These are phyloP conservation scores for Labeo catla DNA, from an alignment of 2,113 vertebrate genomes.

Conservation along the genomic window DNA sequence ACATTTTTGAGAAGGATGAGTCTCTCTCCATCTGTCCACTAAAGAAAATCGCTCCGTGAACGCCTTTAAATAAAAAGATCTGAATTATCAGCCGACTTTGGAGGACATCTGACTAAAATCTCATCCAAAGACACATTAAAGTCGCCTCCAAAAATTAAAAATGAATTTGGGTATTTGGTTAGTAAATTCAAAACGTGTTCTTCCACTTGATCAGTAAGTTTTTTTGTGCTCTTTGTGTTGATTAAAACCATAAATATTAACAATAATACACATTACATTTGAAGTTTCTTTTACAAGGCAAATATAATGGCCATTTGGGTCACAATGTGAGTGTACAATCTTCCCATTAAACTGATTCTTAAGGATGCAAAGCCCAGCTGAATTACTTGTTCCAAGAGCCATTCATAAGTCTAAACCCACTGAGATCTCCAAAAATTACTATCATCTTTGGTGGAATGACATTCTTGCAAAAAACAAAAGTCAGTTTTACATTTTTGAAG, in stretches of 20 bases:
- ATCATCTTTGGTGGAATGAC: background rate
- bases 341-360: background rate
- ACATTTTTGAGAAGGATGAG: background rate
- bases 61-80: background rate
- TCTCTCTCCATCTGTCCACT: background rate
- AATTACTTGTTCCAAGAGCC: background rate
- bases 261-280: background rate
- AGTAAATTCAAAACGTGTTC: background rate
- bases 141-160: background rate
- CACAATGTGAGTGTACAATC: background rate
- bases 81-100: background rate
- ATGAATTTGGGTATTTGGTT: background rate
- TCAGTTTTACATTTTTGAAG: background rate
- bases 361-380: background rate
- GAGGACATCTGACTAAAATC: background rate
- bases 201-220: background rate
- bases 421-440: background rate
- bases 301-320: background rate
- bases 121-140: background rate
- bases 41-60: background rate
- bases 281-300: background rate
- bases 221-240: background rate
- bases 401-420: background rate
- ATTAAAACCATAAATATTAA: background rate
- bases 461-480: background rate